A percentile compares a stretch with the other conserved stretches of the same genome.
Conservation (phyloP, 1,140 invertebrate genomes). For the Pantala flavescens region DNA sequence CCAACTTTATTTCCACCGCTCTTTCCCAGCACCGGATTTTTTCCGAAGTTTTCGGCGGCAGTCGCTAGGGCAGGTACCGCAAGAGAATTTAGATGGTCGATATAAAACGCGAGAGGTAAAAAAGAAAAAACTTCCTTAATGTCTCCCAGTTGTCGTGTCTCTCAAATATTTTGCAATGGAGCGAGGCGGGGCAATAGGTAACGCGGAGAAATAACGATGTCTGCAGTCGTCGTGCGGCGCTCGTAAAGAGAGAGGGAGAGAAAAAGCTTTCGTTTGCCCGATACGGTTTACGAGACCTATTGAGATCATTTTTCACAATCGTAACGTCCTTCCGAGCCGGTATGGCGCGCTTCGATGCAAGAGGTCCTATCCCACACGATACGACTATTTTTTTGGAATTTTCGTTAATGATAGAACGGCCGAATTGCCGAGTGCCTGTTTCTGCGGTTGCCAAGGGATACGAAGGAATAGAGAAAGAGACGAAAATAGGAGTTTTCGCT, state of each 20-base stretch:
- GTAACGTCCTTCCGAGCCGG: not conserved
- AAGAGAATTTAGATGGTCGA: no score
- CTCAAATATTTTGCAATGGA: not conserved
- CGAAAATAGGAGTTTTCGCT: no score
- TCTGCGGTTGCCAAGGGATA: no score
- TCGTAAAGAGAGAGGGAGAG: not conserved
- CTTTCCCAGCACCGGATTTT: no score
- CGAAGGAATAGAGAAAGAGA: no score
- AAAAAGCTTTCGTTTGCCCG: not conserved
- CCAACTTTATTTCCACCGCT: no score
- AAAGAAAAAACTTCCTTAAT: no score
- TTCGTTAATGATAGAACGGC: no score
- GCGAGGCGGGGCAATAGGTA: not conserved
- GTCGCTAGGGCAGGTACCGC: no score
- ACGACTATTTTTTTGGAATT: not conserved
- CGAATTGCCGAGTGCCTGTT: no score
- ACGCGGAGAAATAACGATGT: not conserved
- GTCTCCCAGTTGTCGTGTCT: not conserved
- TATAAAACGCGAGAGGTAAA: no score
- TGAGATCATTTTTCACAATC: not conserved
- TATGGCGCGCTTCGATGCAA: not conserved
- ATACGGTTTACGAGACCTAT: not conserved
- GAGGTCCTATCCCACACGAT: not conserved
- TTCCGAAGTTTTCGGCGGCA: no score
- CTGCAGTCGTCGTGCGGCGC: not conserved